Percentiles rank a stretch among this genome's conserved stretches.
Conservation (phyloP, 2,113 vertebrate species). For the Tyrannus savana region DNA sequence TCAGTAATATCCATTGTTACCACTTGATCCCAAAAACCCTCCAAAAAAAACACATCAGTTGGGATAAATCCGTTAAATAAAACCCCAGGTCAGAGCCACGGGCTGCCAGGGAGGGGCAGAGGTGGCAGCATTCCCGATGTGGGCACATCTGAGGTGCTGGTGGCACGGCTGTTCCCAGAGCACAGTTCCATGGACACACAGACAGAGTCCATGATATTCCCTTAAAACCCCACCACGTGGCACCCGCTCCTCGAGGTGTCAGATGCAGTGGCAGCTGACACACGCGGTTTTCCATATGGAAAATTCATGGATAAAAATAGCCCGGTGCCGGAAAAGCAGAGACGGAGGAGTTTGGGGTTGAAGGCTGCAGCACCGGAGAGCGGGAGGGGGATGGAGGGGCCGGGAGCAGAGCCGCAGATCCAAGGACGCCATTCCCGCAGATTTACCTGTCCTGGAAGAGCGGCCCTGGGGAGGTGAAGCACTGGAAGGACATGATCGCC, state of each 20-base stretch:
- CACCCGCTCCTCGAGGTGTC: not conserved
- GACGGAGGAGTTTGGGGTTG: not conserved
- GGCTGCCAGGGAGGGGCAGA: not conserved
- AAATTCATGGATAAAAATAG: conserved; percentile 12
- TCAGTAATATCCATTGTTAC: not conserved
- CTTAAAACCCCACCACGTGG: not conserved
- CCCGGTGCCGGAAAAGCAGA: not conserved
- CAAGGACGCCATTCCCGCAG: conserved; percentile 65
- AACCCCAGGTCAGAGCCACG: not conserved
- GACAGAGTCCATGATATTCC: accelerated
- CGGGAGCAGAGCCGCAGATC: accelerated
- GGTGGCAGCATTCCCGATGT: accelerated
- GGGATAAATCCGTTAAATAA: not conserved
- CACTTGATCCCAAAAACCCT: not conserved
- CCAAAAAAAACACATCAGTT: accelerated
- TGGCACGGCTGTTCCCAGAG: not conserved
- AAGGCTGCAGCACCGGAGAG: not conserved
- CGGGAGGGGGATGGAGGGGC: not conserved
- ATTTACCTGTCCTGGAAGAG: conserved; percentile 99
- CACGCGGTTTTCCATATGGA: not conserved
- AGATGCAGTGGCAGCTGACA: not conserved
- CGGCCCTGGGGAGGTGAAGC: conserved; percentile 95
- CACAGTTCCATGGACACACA: not conserved
- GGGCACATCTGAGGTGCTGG: not conserved
- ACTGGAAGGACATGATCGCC: conserved; percentile 99